phyloP scores from a whole-genome alignment of 2,113 vertebrate species.

The Syngnathus typhle region DNA sequence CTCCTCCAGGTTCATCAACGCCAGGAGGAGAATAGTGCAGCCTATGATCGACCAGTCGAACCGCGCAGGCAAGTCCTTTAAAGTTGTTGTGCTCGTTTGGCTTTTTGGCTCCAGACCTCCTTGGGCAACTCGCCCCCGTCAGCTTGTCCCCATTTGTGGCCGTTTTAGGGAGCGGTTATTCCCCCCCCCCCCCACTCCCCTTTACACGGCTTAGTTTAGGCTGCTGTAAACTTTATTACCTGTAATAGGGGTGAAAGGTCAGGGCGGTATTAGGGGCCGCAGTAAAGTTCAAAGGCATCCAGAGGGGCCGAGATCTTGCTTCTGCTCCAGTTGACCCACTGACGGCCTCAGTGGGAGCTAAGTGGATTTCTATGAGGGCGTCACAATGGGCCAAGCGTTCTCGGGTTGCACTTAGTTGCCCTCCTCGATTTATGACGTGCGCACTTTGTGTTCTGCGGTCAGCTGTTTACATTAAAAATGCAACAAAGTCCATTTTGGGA shows the following conservation, averaged over 20 bases:
- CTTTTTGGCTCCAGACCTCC: conserved; percentile 59
- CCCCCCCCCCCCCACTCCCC: conserved; percentile 64
- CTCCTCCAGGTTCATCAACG: conserved; percentile 94
- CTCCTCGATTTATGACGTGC: background rate
- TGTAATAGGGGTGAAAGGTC: conserved; percentile 94
- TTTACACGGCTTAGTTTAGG: conserved; percentile 97
- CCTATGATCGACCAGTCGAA: conserved; percentile 99
- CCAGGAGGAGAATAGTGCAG: conserved; percentile 99
- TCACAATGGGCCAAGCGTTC: conserved; percentile 62
- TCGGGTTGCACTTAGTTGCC: conserved; percentile 54
- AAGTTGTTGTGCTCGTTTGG: conserved; percentile 37
- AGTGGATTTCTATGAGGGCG: conserved; percentile 77
- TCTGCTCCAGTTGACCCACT: conserved; percentile 84
- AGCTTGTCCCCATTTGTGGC: conserved; percentile 42
- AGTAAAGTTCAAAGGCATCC: conserved; percentile 97
- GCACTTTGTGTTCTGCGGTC: background rate
- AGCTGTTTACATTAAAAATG: background rate
- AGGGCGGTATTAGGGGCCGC: conserved; percentile 87
- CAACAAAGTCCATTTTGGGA: background rate
- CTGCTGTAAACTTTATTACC: conserved; percentile 99
- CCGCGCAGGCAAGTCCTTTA: conserved; percentile 94
- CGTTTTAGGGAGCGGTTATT: conserved; percentile 40
- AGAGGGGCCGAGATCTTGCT: conserved; percentile 81
- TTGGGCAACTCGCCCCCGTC: conserved; percentile 28
- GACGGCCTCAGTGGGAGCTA: conserved; percentile 77